Percentiles rank a stretch among this genome's conserved stretches.
Evolutionary conservation across 2,113 vertebrate species (phyloP).

Genomic region (Spilogale gracilis): DNA sequence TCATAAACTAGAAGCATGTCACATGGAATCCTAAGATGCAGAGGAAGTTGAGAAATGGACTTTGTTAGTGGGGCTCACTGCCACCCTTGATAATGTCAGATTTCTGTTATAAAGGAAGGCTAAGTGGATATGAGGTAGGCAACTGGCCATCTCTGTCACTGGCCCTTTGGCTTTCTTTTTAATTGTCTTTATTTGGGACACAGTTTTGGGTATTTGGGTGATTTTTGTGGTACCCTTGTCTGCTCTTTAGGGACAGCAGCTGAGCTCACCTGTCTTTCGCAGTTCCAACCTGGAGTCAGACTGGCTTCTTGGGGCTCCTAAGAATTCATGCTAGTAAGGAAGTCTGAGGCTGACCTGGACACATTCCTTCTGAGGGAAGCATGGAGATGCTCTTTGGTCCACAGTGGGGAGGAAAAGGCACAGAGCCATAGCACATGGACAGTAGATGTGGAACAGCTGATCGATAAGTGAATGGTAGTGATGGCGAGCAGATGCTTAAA

Average conservation of each 20-base stretch:
- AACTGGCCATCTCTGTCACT: background rate
- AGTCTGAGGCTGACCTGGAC: background rate
- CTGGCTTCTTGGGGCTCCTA: background rate
- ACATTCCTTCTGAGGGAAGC: background rate
- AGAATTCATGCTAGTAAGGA: background rate
- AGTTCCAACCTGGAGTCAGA: background rate
- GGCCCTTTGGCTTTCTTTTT: background rate
- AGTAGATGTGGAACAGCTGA: accelerated
- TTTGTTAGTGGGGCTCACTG: background rate
- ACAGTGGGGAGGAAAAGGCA: background rate
- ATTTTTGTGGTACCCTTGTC: background rate
- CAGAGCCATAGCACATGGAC: background rate
- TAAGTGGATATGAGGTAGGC: accelerated
- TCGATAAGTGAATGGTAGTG: background rate
- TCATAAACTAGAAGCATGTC: background rate
- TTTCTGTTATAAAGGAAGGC: background rate
- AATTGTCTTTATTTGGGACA: background rate
- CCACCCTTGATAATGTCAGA: background rate
- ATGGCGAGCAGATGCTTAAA: background rate
- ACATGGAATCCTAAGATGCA: background rate
- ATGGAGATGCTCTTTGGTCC: background rate
- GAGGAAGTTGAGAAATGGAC: background rate
- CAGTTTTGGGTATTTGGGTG: background rate
- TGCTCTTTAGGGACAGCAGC: background rate
- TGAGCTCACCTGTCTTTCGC: too few species aligned